A percentile compares a stretch with the other conserved stretches of the same genome.
Conservation (phyloP, 64 coral and sea anemone species). For the Astreopora myriophthalma region DNA sequence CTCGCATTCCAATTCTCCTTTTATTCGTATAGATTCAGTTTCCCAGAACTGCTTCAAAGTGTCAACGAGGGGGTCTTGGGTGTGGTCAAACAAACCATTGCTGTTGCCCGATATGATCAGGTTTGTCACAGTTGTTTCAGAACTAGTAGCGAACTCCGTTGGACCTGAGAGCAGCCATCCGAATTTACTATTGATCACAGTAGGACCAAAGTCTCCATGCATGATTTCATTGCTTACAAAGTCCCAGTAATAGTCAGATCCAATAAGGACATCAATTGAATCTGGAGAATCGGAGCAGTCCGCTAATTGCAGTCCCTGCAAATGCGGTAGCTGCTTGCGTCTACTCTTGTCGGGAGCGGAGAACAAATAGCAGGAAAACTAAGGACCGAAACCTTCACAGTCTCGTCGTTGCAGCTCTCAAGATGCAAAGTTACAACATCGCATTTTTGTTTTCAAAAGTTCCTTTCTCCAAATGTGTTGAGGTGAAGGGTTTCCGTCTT, state of each 20-base stretch:
- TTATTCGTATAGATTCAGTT: background rate
- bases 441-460: background rate
- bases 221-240: background rate
- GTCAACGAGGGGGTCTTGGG: background rate
- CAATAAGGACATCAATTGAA: background rate
- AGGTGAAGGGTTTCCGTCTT: background rate
- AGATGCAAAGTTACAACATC: background rate
- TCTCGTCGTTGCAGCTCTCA: background rate
- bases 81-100: no score
- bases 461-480: conserved; percentile 43
- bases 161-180: background rate
- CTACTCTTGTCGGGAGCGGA: no score
- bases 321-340: no score
- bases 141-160: background rate
- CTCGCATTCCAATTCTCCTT: no score
- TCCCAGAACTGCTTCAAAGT: conserved; percentile 55
- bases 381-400: no score
- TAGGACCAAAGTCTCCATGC: background rate
- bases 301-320: no score
- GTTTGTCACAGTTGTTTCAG: background rate
- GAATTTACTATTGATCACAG: background rate
- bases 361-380: no score
- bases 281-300: no score
- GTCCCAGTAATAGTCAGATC: background rate
- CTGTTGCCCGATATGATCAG: background rate